Percentiles rank a stretch among this genome's conserved stretches.
Conservation (phyloP, 2,113 vertebrate genomes). For the human (Homo sapiens) region DNA sequence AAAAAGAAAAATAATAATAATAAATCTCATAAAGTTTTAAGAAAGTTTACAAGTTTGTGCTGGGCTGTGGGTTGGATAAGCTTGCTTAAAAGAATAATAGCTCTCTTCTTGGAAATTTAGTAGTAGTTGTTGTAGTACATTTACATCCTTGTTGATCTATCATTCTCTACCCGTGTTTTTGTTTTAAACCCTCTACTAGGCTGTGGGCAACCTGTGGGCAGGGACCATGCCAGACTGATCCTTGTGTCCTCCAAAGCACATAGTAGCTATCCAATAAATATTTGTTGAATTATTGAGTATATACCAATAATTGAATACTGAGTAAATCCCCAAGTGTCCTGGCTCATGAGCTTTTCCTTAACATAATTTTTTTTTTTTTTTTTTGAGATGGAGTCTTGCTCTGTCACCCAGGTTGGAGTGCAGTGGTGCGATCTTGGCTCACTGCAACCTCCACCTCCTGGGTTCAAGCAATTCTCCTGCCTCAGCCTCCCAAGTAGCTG, state of each 20-base stretch:
- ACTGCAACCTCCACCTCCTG: too few species aligned
- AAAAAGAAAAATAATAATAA: too few species aligned
- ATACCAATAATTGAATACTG: not conserved
- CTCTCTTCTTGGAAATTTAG: not conserved
- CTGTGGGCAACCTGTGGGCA: not conserved
- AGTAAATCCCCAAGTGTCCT: slow-evolving; percentile 4
- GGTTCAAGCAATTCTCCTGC: too few species aligned
- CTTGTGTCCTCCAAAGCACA: not conserved
- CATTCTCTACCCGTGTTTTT: not conserved
- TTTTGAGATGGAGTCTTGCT: too few species aligned
- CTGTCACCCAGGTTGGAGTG: too few species aligned
- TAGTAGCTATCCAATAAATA: not conserved
- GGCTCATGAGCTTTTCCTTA: slow-evolving; percentile 13
- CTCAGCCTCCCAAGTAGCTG: too few species aligned
- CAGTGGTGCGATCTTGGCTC: too few species aligned
- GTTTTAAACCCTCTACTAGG: not conserved
- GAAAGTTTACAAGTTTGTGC: too few species aligned
- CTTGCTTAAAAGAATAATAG: not conserved
- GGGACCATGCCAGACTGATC: not conserved
- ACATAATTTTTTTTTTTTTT: not conserved
- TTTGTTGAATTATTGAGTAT: not conserved
- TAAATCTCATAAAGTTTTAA: too few species aligned
- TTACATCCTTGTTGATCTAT: not conserved
- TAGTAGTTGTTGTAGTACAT: not conserved
- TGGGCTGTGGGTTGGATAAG: too few species aligned